These are phyloP conservation scores for Drosophila ustulata DNA, from an alignment of 2,888 invertebrate genomes.

Conservation along the genomic window DNA sequence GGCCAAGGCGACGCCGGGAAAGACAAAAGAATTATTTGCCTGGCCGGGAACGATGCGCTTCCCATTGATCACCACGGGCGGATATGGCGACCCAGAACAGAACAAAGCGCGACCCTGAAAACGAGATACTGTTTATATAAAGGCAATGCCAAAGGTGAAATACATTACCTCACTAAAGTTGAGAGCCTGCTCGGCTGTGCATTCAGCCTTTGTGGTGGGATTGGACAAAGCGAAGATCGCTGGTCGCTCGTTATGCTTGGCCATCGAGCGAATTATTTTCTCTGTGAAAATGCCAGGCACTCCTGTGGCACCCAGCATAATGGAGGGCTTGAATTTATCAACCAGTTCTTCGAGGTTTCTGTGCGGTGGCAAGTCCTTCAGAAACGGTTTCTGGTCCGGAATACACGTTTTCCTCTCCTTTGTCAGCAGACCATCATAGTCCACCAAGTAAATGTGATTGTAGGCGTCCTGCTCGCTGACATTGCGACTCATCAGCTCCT, in stretches of 20 bases:
- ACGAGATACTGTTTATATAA: not conserved
- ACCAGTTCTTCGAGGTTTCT: slow-evolving; percentile 11
- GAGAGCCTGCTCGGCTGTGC: slow-evolving; percentile 59
- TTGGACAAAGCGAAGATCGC: slow-evolving; percentile 59
- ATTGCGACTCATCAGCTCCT: slow-evolving; percentile 8
- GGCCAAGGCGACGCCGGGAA: slow-evolving; percentile 55
- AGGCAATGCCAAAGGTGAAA: not conserved
- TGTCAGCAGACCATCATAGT: slow-evolving; percentile 39
- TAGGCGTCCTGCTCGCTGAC: slow-evolving; percentile 13
- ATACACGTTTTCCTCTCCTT: not conserved
- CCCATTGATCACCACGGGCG: slow-evolving; percentile 51
- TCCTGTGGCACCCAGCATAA: slow-evolving; percentile 56
- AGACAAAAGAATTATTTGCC: slow-evolving; percentile 55
- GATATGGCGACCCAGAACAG: slow-evolving; percentile 56
- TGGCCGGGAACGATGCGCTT: slow-evolving; percentile 49
- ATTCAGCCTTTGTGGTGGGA: slow-evolving; percentile 56
- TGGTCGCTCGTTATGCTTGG: slow-evolving; percentile 39
- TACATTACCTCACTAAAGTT: slow-evolving; percentile 39
- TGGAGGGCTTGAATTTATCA: slow-evolving; percentile 37
- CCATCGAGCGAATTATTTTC: slow-evolving; percentile 43
- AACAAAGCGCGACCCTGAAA: slow-evolving; percentile 57
- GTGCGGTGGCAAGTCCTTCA: slow-evolving; percentile 9
- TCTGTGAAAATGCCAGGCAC: slow-evolving; percentile 43
- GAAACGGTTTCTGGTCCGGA: not conserved
- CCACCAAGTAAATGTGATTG: slow-evolving; percentile 46